Conservation (phyloP, 2,888 invertebrate genomes). For the Cephus spinipes region DNA sequence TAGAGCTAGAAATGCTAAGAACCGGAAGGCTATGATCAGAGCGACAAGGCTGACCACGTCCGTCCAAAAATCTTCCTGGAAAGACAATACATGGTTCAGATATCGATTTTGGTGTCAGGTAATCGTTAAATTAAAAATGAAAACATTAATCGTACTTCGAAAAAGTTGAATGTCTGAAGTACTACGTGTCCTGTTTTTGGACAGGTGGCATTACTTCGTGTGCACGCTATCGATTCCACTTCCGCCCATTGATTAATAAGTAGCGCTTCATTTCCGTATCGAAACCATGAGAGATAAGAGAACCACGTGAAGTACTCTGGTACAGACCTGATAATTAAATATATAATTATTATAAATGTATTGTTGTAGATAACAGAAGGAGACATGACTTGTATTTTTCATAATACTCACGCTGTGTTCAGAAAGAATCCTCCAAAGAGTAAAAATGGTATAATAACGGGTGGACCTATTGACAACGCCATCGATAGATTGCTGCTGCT, state of each 20-base stretch:
- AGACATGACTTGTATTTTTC: not conserved
- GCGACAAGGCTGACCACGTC: conserved; percentile 79
- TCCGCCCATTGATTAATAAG: conserved; percentile 91
- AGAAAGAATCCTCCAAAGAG: conserved; percentile 97
- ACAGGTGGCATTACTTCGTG: conserved; percentile 80
- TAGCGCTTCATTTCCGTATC: conserved; percentile 90
- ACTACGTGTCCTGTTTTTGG: conserved; percentile 83
- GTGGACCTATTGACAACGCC: conserved; percentile 91
- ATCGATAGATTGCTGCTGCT: conserved; percentile 85
- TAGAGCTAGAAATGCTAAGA: conserved; percentile 82
- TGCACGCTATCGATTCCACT: conserved; percentile 82
- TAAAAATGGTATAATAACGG: conserved; percentile 92
- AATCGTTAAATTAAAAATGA: not conserved
- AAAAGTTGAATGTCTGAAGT: conserved; percentile 82
- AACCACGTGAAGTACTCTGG: conserved; percentile 88
- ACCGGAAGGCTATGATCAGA: conserved; percentile 80
- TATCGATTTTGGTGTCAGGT: not conserved
- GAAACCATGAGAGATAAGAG: conserved; percentile 91
- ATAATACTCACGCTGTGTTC: conserved; percentile 80
- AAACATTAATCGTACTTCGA: conserved; percentile 69
- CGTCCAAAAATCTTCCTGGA: conserved; percentile 75
- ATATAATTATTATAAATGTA: not conserved
- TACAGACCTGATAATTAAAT: conserved; percentile 74
- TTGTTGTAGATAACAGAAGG: not conserved
- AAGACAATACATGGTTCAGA: conserved; percentile 43